Base-by-base conservation (phyloP, 2,888 invertebrate genomes). In the Rhagonycha lutea region DNA sequence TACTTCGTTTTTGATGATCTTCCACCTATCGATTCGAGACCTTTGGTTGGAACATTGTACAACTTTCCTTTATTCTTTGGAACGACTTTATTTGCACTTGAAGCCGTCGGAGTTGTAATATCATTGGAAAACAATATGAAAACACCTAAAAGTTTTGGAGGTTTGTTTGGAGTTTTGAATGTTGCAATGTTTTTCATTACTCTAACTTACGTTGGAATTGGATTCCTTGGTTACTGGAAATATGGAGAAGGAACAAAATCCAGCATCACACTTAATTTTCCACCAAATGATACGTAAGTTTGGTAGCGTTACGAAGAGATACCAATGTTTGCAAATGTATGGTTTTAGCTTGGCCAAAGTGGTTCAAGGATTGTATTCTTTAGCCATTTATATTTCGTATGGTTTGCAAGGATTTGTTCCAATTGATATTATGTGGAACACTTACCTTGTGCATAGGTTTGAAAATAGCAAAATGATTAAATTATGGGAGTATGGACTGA, bases 21-120 rank as follows among this genome's bases (percentile, higher is more conserved):
- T 1, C 91, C 94, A 0, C 88, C 91, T 0, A 88, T 94, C 1
- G 90, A 91, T 10, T 91, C 91, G 62, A 90, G 92, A 76, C 89
- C 89, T 4, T 89, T 92, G 0, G 90, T 93, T 69, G 95, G 94
- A 0, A 88, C 91, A 9, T 85, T 93, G 3, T 88, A 89, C 32
- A 91, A 92, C 72, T 94, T 96, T 83, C 98, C 99, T 0, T 90
- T 99, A 1, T 99, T 96, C 89, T 98, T 99, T 86, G 98, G 98
- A 61, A 98, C 98, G 0, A 98, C 97, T 0, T 90, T 99, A 69
- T 99, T 98, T 86, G 96, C 99, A 0, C 92, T 99, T 83, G 98
- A 99, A 90, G 98, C 98, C 72, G 98, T 98, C 81, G 95, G 95
- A 70, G 95, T 95, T 88, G 95, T 96, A 87, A 92, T 98, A 69